Conservation (phyloP, 2,113 vertebrate genomes). For the Salvelinus fontinalis region DNA sequence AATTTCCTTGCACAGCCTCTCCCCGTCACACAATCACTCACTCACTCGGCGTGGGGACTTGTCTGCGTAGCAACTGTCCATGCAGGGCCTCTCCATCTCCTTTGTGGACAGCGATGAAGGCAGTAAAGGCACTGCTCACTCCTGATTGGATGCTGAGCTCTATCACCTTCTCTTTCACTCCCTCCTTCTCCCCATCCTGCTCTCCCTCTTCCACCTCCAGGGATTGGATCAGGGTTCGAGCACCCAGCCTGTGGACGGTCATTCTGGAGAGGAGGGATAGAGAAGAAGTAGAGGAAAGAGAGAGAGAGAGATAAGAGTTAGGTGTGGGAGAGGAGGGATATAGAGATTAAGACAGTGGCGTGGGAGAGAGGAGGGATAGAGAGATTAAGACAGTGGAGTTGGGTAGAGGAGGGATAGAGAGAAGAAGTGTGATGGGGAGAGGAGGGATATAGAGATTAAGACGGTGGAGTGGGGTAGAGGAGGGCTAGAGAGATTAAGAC, state of each 20-base stretch:
- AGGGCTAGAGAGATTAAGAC: no score
- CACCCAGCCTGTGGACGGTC: conserved; percentile 77
- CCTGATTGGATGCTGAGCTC: conserved; percentile 76
- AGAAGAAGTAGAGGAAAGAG: no score
- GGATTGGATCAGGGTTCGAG: conserved; percentile 70
- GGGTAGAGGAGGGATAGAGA: no score
- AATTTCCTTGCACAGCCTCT: no score
- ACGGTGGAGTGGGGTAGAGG: no score
- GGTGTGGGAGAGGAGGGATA: no score
- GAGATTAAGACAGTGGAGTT: no score
- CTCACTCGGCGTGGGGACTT: conserved; percentile 53
- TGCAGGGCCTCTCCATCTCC: conserved; percentile 50
- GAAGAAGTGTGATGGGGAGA: no score
- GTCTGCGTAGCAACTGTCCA: conserved; percentile 61
- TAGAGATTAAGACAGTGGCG: no score
- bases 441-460: no score
- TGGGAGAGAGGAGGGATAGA: no score
- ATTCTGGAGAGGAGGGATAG: conserved; percentile 58
- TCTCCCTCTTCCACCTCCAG: conserved; percentile 60
- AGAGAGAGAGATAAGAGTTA: no score
- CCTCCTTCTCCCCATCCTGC: not conserved
- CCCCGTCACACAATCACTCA: not conserved
- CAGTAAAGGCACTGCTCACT: conserved; percentile 77
- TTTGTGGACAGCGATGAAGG: conserved; percentile 78
- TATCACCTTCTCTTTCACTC: conserved; percentile 62